A percentile compares a stretch with the other conserved stretches of the same genome.
These are phyloP conservation scores for Nestor notabilis DNA, from an alignment of 2,113 vertebrate genomes.

Conservation along the genomic window DNA sequence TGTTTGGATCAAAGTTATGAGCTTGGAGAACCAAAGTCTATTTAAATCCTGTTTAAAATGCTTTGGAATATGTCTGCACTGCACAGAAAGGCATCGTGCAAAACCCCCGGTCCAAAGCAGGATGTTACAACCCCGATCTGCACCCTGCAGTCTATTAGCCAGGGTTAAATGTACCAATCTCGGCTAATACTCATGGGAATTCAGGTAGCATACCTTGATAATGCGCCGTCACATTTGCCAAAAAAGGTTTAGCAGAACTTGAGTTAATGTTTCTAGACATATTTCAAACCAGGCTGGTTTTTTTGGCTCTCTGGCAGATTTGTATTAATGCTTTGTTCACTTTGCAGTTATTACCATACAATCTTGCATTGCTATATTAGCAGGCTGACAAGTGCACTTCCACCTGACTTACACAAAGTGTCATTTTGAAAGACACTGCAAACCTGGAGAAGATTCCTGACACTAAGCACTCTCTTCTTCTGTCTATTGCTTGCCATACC, in stretches of 20 bases:
- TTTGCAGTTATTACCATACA: not conserved
- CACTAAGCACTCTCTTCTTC: not conserved
- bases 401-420: not conserved
- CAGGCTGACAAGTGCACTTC: fast-evolving
- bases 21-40: not conserved
- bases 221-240: not conserved
- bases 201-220: not conserved
- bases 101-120: not conserved
- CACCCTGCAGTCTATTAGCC: fast-evolving
- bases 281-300: not conserved
- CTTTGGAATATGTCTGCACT: fast-evolving
- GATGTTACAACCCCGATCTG: not conserved
- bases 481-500: fast-evolving
- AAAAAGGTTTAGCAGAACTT: not conserved
- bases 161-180: no score
- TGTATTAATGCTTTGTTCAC: not conserved
- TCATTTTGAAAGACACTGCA: fast-evolving
- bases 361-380: not conserved
- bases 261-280: not conserved
- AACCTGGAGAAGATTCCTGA: not conserved
- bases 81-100: not conserved
- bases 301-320: not conserved
- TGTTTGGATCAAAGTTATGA: not conserved
- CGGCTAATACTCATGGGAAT: not conserved
- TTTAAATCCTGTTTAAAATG: not conserved